Conservation (phyloP, 2,888 invertebrate species). For the Limenitis camilla region DNA sequence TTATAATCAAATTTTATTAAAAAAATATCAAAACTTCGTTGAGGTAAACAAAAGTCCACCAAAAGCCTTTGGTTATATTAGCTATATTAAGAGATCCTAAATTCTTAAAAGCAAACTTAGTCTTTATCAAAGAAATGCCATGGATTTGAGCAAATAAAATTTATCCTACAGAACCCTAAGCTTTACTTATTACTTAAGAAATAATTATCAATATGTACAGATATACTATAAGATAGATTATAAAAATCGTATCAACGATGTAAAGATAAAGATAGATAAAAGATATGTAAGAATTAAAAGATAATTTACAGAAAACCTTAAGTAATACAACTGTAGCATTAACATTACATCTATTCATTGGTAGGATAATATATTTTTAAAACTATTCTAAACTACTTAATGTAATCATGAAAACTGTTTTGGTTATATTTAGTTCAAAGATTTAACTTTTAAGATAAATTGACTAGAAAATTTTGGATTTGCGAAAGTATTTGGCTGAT, state of each 20-base stretch:
- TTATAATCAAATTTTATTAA: conserved; percentile 28
- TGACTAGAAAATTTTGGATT: conserved; percentile 73
- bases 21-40: conserved; percentile 30
- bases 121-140: conserved; percentile 66
- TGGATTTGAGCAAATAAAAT: conserved; percentile 69
- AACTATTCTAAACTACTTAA: conserved; percentile 18
- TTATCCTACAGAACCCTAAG: conserved; percentile 25
- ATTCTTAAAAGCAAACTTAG: conserved; percentile 36
- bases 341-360: conserved; percentile 47
- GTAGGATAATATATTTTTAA: conserved; percentile 41
- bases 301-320: conserved; percentile 11
- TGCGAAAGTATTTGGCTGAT: conserved; percentile 54
- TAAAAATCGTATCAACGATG: not conserved
- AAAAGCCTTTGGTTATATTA: conserved; percentile 38
- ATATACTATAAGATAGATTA: conserved; percentile 5
- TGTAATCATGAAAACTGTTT: conserved; percentile 23
- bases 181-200: conserved; percentile 5
- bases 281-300: conserved; percentile 13
- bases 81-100: conserved; percentile 52
- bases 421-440: conserved; percentile 48
- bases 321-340: conserved; percentile 15
- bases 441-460: conserved; percentile 43
- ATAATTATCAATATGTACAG: conserved; percentile 18
- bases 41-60: conserved; percentile 50
- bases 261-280: conserved; percentile 12